A percentile compares a stretch with the other conserved stretches of the same genome.
Evolutionary conservation across 92 coral and sea anemone genomes (phyloP).

Genomic region (Paragorgia papillata): DNA sequence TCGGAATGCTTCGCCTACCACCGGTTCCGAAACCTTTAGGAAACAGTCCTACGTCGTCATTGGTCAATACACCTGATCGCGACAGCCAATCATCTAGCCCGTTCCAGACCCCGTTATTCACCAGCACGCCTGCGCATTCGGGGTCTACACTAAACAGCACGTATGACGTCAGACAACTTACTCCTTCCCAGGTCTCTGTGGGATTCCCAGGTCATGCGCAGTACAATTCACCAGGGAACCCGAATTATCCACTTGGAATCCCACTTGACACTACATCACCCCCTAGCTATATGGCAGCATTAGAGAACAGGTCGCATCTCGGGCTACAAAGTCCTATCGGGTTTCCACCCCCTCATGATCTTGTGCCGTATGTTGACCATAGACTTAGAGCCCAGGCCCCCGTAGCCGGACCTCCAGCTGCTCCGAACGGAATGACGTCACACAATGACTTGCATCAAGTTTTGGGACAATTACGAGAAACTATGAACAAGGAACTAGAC

Average conservation of each 20-base stretch:
- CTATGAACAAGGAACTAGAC: constrained; percentile 31
- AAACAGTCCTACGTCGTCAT: constrained; percentile 18
- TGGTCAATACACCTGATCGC: constrained; percentile 11
- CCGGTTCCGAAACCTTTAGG: constrained; percentile 27
- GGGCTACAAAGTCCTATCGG: constrained; percentile 37
- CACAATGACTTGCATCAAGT: constrained; percentile 18
- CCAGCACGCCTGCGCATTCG: constrained; percentile 12
- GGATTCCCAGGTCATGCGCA: background rate
- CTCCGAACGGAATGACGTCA: background rate
- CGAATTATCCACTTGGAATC: background rate
- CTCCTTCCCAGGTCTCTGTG: background rate
- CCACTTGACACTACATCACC: background rate
- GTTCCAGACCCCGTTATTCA: constrained; percentile 11
- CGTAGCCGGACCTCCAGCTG: background rate
- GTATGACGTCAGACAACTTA: constrained; percentile 4
- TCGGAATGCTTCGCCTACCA: constrained; percentile 20
- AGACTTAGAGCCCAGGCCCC: background rate
- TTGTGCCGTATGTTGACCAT: constrained; percentile 26
- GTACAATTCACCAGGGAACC: background rate
- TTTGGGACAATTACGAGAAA: constrained; percentile 19
- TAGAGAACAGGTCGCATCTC: background rate
- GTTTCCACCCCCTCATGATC: constrained; percentile 10
- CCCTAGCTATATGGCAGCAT: background rate
- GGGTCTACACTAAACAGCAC: constrained; percentile 3
- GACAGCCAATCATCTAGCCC: constrained; percentile 3